Conservation (phyloP, 1,140 invertebrate species). For the Drosophila malerkotliana region DNA sequence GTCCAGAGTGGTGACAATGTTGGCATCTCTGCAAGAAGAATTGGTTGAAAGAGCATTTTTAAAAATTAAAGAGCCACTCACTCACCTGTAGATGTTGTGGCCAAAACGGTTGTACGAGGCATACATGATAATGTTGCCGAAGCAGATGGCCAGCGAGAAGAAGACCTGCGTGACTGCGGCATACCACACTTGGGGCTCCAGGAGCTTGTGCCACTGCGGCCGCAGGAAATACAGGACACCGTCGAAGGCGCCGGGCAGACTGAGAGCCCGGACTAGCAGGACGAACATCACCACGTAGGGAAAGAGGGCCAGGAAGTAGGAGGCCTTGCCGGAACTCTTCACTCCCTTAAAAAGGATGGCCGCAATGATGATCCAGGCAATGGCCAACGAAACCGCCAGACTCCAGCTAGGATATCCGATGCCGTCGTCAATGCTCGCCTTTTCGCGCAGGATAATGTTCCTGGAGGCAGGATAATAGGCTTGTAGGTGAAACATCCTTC, state of each 20-base stretch:
- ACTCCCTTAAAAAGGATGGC: slow-evolving; percentile 91
- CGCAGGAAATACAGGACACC: slow-evolving; percentile 92
- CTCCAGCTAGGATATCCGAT: slow-evolving; percentile 90
- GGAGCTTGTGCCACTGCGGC: slow-evolving; percentile 89
- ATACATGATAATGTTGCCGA: slow-evolving; percentile 93
- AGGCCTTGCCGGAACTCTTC: slow-evolving; percentile 90
- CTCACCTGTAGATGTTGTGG: slow-evolving; percentile 91
- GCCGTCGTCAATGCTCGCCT: slow-evolving; percentile 88
- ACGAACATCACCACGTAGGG: slow-evolving; percentile 92
- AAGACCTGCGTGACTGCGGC: slow-evolving; percentile 89
- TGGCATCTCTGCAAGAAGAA: slow-evolving; percentile 86
- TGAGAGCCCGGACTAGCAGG: slow-evolving; percentile 89
- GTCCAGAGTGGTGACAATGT: slow-evolving; percentile 91
- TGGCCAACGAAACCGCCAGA: slow-evolving; percentile 89
- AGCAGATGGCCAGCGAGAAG: slow-evolving; percentile 89
- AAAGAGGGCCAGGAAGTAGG: slow-evolving; percentile 94
- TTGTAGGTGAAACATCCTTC: not conserved
- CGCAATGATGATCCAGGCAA: slow-evolving; percentile 92
- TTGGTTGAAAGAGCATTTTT: slow-evolving; percentile 84
- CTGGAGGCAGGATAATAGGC: slow-evolving; percentile 79
- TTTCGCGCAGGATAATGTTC: slow-evolving; percentile 88
- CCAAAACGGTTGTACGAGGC: slow-evolving; percentile 93
- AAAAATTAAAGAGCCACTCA: slow-evolving; percentile 56
- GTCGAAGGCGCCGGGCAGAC: slow-evolving; percentile 89
- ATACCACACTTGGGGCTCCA: slow-evolving; percentile 90